phyloP scores from a whole-genome alignment of 1,140 invertebrate species.

The Telenomus remus region DNA sequence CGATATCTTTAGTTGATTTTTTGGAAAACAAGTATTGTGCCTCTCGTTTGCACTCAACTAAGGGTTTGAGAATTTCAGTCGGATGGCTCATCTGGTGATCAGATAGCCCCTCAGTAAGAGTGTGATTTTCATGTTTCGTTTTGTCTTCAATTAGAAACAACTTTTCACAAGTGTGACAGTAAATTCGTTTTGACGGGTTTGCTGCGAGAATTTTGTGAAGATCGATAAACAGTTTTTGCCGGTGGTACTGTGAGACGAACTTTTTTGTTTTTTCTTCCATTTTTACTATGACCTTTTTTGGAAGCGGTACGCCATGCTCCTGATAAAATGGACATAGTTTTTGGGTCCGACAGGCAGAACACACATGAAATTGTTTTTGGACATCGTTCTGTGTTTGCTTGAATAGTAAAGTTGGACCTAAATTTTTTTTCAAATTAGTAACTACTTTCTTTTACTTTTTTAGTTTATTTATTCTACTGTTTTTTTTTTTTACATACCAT shows the following conservation, averaged over 20 bases:
- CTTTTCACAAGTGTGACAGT: constrained; percentile 80
- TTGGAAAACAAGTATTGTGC: constrained; percentile 85
- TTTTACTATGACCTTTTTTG: constrained; percentile 70
- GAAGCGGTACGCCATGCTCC: constrained; percentile 75
- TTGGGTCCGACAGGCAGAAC: constrained; percentile 85
- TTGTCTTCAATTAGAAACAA: constrained; percentile 75
- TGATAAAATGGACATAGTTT: constrained; percentile 84
- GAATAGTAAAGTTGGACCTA: constrained; percentile 84
- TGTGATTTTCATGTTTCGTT: constrained; percentile 74
- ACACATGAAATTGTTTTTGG: constrained; percentile 82
- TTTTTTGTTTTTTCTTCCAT: constrained; percentile 75
- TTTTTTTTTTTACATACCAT: constrained; percentile 69
- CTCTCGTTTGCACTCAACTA: constrained; percentile 81
- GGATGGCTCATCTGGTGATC: constrained; percentile 77
- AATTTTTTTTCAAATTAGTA: constrained; percentile 13
- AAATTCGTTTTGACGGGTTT: constrained; percentile 69
- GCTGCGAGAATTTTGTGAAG: constrained; percentile 68
- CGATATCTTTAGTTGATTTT: constrained; percentile 76
- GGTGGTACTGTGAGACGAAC: constrained; percentile 72
- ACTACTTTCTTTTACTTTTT: neutral
- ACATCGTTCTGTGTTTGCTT: constrained; percentile 70
- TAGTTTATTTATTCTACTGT: neutral
- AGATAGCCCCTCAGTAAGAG: constrained; percentile 70
- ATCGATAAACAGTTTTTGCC: constrained; percentile 75
- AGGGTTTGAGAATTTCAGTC: constrained; percentile 78